Conservation (phyloP, 2,888 invertebrate species). For the Actias luna region DNA sequence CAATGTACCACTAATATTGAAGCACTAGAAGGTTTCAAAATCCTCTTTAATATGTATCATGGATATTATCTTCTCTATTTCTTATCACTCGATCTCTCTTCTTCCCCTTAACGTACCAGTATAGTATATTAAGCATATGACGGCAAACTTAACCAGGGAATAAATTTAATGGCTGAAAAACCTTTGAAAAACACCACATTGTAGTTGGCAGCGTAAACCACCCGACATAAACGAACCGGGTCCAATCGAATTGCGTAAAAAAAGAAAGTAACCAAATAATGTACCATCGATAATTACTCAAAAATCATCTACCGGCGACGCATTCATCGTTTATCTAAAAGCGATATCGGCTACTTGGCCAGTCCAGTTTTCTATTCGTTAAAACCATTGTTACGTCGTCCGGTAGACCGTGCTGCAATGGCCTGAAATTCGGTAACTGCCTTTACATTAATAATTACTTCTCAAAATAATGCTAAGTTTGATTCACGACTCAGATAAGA, state of each 20-base stretch:
- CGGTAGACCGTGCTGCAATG: slow-evolving; percentile 28
- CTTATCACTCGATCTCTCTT: no score
- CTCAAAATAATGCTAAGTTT: slow-evolving; percentile 77
- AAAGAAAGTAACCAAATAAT: slow-evolving; percentile 43
- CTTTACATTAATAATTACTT: slow-evolving; percentile 80
- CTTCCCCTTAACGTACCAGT: no score
- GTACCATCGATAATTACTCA: slow-evolving; percentile 64
- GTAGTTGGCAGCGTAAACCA: background rate
- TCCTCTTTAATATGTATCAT: no score
- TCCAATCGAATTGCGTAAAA: slow-evolving; percentile 12
- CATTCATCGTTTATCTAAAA: slow-evolving; percentile 72
- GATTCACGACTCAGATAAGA: slow-evolving; percentile 77
- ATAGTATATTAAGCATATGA: no score
- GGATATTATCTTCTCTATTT: no score
- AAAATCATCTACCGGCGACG: slow-evolving; percentile 59
- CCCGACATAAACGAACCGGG: background rate
- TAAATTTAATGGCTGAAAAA: no score
- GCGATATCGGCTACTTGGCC: slow-evolving; percentile 72
- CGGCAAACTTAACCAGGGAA: no score
- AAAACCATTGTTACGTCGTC: slow-evolving; percentile 58
- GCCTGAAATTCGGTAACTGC: slow-evolving; percentile 78
- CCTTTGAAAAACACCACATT: background rate
- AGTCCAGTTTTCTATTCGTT: slow-evolving; percentile 77
- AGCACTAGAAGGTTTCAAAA: no score
- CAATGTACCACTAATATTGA: no score